A percentile compares a stretch with the other conserved stretches of the same genome.
phyloP scores from a whole-genome alignment of 1,140 invertebrate species.

The Nautilus pompilius region DNA sequence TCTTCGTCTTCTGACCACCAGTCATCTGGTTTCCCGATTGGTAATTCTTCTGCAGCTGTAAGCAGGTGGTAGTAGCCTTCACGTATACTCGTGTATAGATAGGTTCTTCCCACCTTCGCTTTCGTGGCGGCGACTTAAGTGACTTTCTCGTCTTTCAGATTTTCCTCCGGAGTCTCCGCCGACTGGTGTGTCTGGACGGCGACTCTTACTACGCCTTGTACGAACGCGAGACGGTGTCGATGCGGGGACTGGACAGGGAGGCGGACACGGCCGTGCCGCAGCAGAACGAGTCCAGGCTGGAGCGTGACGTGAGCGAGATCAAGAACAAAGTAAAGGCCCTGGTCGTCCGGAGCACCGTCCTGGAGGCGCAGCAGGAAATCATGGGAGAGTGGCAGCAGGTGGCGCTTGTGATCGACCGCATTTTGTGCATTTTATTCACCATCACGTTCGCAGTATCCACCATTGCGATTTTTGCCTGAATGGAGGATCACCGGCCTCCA shows the following conservation, averaged over 20 bases:
- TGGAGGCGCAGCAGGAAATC: conserved; percentile 26
- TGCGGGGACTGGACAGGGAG: conserved; percentile 32
- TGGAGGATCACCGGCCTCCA: too few relatives aligned
- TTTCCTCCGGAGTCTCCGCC: conserved; percentile 30
- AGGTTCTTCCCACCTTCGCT: neutral
- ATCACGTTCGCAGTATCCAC: conserved; percentile 33
- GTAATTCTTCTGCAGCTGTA: too few relatives aligned
- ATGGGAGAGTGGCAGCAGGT: conserved; percentile 44
- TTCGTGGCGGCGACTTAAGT: too few relatives aligned
- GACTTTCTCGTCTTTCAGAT: conserved; percentile 20
- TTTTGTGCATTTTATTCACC: conserved; percentile 33
- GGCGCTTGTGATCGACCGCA: conserved; percentile 35
- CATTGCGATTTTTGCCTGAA: conserved; percentile 28
- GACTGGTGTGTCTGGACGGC: conserved; percentile 31
- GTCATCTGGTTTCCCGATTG: too few relatives aligned
- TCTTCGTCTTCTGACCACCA: too few relatives aligned
- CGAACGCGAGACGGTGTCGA: conserved; percentile 30
- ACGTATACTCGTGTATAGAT: too few relatives aligned
- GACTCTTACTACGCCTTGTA: conserved; percentile 37
- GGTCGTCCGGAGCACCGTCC: conserved; percentile 15
- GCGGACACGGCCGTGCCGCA: conserved; percentile 1
- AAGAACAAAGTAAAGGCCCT: conserved; percentile 25
- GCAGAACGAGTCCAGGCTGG: conserved; percentile 14
- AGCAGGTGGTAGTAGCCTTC: too few relatives aligned
- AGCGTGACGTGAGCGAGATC: conserved; percentile 33